A percentile compares a stretch with the other conserved stretches of the same genome.
phyloP scores from a whole-genome alignment of 2,113 vertebrate genomes.

The Charina bottae region DNA sequence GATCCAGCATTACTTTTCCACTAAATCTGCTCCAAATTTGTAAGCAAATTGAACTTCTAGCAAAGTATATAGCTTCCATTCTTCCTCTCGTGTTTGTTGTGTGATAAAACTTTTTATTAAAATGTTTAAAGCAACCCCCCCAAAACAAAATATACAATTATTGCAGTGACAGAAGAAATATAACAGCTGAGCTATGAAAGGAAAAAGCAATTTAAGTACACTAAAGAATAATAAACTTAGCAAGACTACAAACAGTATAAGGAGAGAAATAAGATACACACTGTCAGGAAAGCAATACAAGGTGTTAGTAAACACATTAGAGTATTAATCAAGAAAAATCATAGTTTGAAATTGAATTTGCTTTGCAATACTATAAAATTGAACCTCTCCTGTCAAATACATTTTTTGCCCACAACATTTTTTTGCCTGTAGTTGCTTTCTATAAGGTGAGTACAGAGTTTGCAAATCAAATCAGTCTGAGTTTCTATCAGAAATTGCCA shows the following conservation, averaged over 20 bases:
- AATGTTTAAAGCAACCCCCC: constrained; percentile 17
- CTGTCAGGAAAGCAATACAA: not conserved
- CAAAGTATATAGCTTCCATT: not conserved
- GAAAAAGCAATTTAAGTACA: constrained; percentile 23
- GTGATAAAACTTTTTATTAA: not conserved
- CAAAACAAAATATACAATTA: constrained; percentile 21
- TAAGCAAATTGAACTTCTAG: not conserved
- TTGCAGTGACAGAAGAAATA: constrained; percentile 3
- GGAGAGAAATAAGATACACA: constrained; percentile 16
- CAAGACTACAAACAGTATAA: not conserved
- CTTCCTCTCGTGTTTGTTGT: not conserved
- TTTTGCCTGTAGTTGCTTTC: not conserved
- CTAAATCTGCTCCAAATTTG: not conserved
- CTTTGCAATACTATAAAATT: constrained; percentile 12
- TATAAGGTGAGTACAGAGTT: not conserved
- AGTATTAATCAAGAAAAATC: constrained; percentile 5
- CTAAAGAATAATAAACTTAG: constrained; percentile 19
- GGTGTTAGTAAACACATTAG: not conserved
- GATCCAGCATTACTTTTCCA: not conserved
- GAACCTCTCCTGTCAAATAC: not conserved
- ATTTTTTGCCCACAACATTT: not conserved
- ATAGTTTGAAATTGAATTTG: constrained; percentile 3
- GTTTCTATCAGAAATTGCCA: not conserved
- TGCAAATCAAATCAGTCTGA: not conserved
- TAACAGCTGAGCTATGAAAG: constrained; percentile 30